phyloP scores from a whole-genome alignment of 1,140 invertebrate genomes.

The Lordiphosa clarofinis region DNA sequence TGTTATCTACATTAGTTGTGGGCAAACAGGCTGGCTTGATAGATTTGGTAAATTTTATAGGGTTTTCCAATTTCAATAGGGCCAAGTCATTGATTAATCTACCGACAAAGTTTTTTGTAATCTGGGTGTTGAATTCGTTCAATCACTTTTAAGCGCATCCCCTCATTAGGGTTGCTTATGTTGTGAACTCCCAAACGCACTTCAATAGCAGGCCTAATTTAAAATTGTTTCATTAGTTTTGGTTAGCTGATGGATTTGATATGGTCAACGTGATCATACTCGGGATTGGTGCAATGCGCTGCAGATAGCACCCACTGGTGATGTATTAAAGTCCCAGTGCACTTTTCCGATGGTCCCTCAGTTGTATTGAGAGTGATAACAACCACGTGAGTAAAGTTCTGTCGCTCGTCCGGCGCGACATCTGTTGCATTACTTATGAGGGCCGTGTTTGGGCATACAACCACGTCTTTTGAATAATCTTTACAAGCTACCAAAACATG shows the following conservation, averaged over 20 bases:
- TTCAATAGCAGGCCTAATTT: background rate
- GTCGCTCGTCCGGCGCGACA: too few relatives aligned
- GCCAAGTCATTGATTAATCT: background rate
- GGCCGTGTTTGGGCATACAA: background rate
- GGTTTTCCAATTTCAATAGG: background rate
- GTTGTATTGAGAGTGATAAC: background rate
- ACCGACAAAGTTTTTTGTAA: background rate
- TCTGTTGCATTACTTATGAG: background rate
- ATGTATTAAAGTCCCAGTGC: conserved; percentile 6
- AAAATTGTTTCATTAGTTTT: background rate
- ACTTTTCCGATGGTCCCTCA: background rate
- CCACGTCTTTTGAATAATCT: background rate
- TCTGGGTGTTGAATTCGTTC: background rate
- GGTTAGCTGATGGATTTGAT: too few relatives aligned
- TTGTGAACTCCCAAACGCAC: conserved; percentile 1
- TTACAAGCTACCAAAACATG: background rate
- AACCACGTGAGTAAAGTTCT: background rate
- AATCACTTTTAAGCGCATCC: too few relatives aligned
- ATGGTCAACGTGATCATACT: background rate
- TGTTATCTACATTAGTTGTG: background rate
- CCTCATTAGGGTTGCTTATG: background rate
- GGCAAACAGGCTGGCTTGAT: conserved; percentile 4
- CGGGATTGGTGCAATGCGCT: background rate
- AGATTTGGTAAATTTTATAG: background rate
- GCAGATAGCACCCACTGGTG: conserved; percentile 1